These are phyloP conservation scores for Drosophila melanica DNA, from an alignment of 1,140 invertebrate species.

Conservation along the genomic window DNA sequence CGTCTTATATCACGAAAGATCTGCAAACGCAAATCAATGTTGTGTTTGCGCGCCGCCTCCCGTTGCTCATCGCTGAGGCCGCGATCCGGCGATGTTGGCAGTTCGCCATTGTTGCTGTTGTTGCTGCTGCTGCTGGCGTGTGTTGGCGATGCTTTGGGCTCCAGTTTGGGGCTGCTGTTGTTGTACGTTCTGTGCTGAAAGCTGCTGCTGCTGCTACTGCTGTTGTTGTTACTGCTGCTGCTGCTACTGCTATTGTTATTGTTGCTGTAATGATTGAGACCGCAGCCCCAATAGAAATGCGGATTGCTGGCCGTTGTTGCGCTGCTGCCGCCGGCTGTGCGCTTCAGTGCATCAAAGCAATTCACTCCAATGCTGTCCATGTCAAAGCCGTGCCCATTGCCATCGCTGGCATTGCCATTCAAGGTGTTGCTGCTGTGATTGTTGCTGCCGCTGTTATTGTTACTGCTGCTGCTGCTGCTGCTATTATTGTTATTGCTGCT, in stretches of 20 bases:
- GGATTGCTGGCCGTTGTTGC: slow-evolving; percentile 39
- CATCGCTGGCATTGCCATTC: slow-evolving; percentile 60
- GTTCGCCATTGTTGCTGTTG: slow-evolving; percentile 11
- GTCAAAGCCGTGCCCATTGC: slow-evolving; percentile 29
- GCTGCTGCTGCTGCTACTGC: not conserved
- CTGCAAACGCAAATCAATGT: slow-evolving; percentile 84
- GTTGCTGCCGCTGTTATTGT: slow-evolving; percentile 21
- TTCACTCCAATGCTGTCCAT: slow-evolving; percentile 17
- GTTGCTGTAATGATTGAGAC: slow-evolving; percentile 51
- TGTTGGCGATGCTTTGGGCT: slow-evolving; percentile 40
- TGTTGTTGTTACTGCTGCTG: not conserved
- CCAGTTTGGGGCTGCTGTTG: slow-evolving; percentile 39
- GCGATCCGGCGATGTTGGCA: slow-evolving; percentile 15
- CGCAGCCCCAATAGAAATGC: slow-evolving; percentile 67
- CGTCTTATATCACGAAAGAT: slow-evolving; percentile 86
- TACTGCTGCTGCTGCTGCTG: not conserved
- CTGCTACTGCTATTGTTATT: slow-evolving; percentile 10
- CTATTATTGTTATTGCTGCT: not conserved
- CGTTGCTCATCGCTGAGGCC: slow-evolving; percentile 77
- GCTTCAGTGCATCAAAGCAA: slow-evolving; percentile 71
- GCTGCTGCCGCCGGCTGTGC: slow-evolving; percentile 23
- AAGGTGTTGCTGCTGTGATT: slow-evolving; percentile 17
- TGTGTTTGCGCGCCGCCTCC: slow-evolving; percentile 84
- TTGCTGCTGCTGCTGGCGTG: slow-evolving; percentile 19
- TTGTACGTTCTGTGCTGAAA: slow-evolving; percentile 4